Evolutionary conservation across 1,140 invertebrate species (phyloP), one percentile per base, ranked within the genome.

Genomic region (Anadara kagoshimensis): DNA sequence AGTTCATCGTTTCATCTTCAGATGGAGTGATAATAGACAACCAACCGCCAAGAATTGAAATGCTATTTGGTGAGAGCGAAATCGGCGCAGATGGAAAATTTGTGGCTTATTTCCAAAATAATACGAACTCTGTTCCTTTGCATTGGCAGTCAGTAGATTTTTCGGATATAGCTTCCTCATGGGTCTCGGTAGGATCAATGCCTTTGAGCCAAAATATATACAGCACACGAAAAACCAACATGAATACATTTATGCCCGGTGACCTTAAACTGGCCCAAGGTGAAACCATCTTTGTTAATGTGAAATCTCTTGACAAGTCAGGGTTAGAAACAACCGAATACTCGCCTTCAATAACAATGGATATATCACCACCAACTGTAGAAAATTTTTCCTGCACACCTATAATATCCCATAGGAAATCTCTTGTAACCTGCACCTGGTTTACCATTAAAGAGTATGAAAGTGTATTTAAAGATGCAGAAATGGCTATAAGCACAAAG

Each of bases 1-100:
- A 73, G 26, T 82, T 77, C 49, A 77, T 82, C 41, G 72, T 82
- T 16, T 77, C 80, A 20, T 70, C 72, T 0, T 82, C 80, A 5
- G 71, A 82, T 70, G 80, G 80, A 12, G 63, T 79, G 36, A 72
- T 51, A 41, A 20, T 78, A 7, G 78, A 79, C 59, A 73, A 65
- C 18, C 67, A 54, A 41, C 45, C 66, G 16, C 79, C 79, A 22
- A 49, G 43, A 22, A 64, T 77, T 16, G n/a, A n/a, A n/a, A n/a
- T n/a, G n/a, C n/a, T n/a, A n/a, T n/a, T n/a, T n/a, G n/a, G n/a
- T n/a, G n/a, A n/a, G n/a, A 43, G 45, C 11, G 49, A 70, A 7
- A 47, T 45, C 3, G 8, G 61, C 10, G 36, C 26, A 7, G n/a
- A 61, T 4, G 20, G 29, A 1, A 51, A 44, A 20, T 22, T 20